Evolutionary conservation across 2,888 invertebrate genomes (phyloP).

Genomic region (Rhamnusium bicolor): DNA sequence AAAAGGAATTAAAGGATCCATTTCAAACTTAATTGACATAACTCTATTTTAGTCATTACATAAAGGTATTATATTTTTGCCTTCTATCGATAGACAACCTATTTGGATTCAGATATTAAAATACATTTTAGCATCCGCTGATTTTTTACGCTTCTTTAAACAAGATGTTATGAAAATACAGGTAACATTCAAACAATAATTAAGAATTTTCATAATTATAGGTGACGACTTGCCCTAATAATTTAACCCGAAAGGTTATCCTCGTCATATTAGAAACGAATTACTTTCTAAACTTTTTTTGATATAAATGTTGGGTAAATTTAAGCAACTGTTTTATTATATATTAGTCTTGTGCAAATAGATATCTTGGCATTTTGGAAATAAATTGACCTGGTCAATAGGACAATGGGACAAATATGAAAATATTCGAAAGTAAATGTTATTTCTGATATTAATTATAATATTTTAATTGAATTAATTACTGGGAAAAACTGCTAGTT

Average conservation of each 20-base stretch:
- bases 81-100: neutral
- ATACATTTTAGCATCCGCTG: neutral
- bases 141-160: neutral
- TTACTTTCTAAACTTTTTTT: conserved; percentile 23
- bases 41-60: no score
- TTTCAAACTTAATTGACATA: no score
- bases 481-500: neutral
- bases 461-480: neutral
- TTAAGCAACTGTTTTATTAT: conserved; percentile 19
- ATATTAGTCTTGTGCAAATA: conserved; percentile 9
- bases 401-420: neutral
- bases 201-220: conserved; percentile 1
- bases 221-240: conserved; percentile 21
- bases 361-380: neutral
- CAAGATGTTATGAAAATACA: neutral
- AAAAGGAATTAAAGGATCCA: neutral
- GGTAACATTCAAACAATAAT: neutral
- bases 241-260: conserved; percentile 18
- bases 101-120: neutral
- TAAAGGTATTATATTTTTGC: neutral
- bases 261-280: conserved; percentile 5
- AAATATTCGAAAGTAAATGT: conserved; percentile 3
- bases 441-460: neutral
- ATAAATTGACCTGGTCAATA: neutral
- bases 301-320: conserved; percentile 13